Evolutionary conservation across 2,113 vertebrate genomes (phyloP), one percentile per base, ranked within the genome.

Genomic region (Lepisosteus oculatus): DNA sequence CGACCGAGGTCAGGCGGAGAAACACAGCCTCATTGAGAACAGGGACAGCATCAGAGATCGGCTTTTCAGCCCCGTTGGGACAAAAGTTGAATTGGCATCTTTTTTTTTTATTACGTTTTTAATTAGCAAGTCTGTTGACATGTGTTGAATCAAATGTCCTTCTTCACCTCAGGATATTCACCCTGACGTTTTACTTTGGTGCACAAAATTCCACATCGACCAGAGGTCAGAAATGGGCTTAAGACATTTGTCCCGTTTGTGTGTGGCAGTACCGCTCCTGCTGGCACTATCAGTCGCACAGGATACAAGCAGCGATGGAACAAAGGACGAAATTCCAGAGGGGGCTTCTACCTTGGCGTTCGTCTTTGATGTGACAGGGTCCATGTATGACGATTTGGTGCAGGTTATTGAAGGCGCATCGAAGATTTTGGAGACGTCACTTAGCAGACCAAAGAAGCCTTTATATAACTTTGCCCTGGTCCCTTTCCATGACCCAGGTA

Each of bases 311-410:
- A 3, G 73, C 13, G 77, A 71, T 41, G 73, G 65, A 71, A n/a
- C 78, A 0, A 81, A 84, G 67, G 73, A 91, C 76, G 90, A 86
- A 8, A 91, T 94, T 75, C 96, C 96, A 1, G 94, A 98, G 81
- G 97, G 96, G 51, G 96, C 97, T 57, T 98, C 97, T 72, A 99
- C 97, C 59, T 84, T 99, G 83, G 93, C 96, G 0, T 99, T 99
- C 83, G 97, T 99, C n/a, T 99, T 99, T 69, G 97, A 99, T 78
- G 97, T 99, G 47, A 99, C 97, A 55, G 97, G 97, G 14, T 99
- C 97, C 85, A 99, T 99, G 97, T 99, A 99, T 69, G 97, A 99
- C 71, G 97, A 99, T 76, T 80, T 99, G 78, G 95, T 99, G 71
- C 97, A 99, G 84, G 97, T 99, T 4, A 97, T 99, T 67, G 96